These are phyloP conservation scores for Papilio gigon DNA, from an alignment of 2,888 invertebrate genomes.

Conservation along the genomic window DNA sequence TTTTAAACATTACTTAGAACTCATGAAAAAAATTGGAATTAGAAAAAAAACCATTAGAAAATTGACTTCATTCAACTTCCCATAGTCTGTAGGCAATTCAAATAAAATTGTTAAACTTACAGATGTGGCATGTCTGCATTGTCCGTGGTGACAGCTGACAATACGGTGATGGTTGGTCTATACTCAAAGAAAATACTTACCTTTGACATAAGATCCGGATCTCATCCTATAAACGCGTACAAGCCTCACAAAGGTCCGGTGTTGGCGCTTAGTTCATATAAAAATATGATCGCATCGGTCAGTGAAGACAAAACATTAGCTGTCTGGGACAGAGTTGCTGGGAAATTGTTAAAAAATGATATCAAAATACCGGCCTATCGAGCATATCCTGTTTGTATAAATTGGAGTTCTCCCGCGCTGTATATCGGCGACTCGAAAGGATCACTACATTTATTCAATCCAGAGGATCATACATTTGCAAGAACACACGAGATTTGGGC, in stretches of 20 bases:
- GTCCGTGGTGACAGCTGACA: constrained; percentile 74
- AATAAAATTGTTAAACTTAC: constrained; percentile 37
- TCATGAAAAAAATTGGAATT: no score
- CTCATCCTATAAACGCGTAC: constrained; percentile 68
- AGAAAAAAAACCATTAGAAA: no score
- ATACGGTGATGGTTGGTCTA: constrained; percentile 79
- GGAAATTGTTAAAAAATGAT: constrained; percentile 67
- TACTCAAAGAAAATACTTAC: constrained; percentile 80
- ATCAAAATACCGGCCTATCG: constrained; percentile 68
- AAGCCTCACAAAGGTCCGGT: constrained; percentile 81
- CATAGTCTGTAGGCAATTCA: background rate
- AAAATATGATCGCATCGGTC: constrained; percentile 80
- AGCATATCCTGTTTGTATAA: constrained; percentile 72
- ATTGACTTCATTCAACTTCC: background rate
- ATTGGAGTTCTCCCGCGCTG: constrained; percentile 69
- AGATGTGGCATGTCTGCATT: constrained; percentile 80
- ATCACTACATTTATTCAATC: constrained; percentile 69
- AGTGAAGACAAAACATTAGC: constrained; percentile 83
- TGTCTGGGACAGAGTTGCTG: constrained; percentile 81
- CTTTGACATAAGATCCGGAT: constrained; percentile 77
- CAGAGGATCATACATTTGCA: constrained; percentile 60
- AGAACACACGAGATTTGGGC: constrained; percentile 69
- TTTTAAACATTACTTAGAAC: no score
- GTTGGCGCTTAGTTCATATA: constrained; percentile 64
- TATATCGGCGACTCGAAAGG: constrained; percentile 78